Conservation (phyloP, 2,797 vertebrate species). For the Coreius guichenoti region DNA sequence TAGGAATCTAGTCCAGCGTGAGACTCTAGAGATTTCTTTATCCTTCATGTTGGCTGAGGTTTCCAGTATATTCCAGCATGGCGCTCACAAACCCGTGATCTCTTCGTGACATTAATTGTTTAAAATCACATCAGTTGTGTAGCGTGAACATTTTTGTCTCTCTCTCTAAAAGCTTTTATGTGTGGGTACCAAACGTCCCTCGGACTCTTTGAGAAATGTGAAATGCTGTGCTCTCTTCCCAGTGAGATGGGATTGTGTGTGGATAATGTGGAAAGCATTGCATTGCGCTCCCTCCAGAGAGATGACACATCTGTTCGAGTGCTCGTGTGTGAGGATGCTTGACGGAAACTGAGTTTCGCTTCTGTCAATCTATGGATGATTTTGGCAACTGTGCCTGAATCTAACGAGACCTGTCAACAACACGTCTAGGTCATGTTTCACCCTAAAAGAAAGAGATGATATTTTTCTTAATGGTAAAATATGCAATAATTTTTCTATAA, state of each 20-base stretch:
- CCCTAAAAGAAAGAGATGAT: background rate
- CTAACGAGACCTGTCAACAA: background rate
- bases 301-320: slow-evolving; percentile 1
- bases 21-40: background rate
- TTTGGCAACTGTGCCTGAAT: background rate
- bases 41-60: background rate
- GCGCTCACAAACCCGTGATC: background rate
- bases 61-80: background rate
- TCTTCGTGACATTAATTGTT: slow-evolving; percentile 20
- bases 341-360: background rate
- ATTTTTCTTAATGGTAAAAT: background rate
- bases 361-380: background rate
- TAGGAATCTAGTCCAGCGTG: background rate
- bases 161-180: slow-evolving; percentile 1
- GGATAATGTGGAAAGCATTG: slow-evolving; percentile 3
- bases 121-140: slow-evolving; percentile 19
- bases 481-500: background rate
- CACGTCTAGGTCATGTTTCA: background rate
- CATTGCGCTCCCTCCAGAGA: background rate
- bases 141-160: background rate
- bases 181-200: background rate
- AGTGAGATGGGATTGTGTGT: background rate
- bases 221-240: background rate
- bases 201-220: background rate
- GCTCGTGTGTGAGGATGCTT: slow-evolving; percentile 5